Base-by-base conservation (phyloP, 2,797 vertebrate species). In the Botia kubotai region DNA sequence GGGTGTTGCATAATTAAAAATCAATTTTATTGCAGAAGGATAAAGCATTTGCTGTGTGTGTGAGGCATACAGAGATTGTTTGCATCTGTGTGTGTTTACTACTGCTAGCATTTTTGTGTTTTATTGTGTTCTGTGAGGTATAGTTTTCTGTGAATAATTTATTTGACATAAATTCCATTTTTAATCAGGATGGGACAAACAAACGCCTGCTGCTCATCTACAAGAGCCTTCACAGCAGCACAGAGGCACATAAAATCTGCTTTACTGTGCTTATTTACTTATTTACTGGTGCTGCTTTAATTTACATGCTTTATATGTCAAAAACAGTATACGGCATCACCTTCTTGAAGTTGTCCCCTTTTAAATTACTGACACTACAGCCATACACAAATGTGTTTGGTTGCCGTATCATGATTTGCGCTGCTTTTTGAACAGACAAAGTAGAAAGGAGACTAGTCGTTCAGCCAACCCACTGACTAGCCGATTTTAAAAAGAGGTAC, bases 1-100 rank as follows among this genome's bases (percentile, higher is more conserved):
- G 60, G 73, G 58, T 63, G 58, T 75, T 75, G 73, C 26, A 65
- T 66, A 75, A 66, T 65, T 52, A 4, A 65, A 50, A 68, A 75
- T 58, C 48, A 8, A 74, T 39, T 66, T 82, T 50, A 39, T 75
- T 36, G 26, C 17, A 36, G 21, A 4, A 60, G 7, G 75, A 52
- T 66, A 48, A 52, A 50, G 26, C 13, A 73, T 26, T 63, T 13
- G 1, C 23, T 33, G 23, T 65, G 29, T 33, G 39, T 50, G 2
- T 65, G 39, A 67, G 36, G 72, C 17, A 39, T 19, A 43, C 16
- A 57, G 8, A 72, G 13, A 79, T 39, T 63, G 48, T 63, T 68
- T 65, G n/a, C 29, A 23, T 26, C 2, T 62, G 8, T 75, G 23
- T 65, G 14, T 17, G 21, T 52, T 65, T 65, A 62, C 39, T 33